A percentile compares a stretch with the other conserved stretches of the same genome.
These are phyloP conservation scores for Epinephelus awoara DNA, from an alignment of 2,797 vertebrate genomes.

Conservation along the genomic window DNA sequence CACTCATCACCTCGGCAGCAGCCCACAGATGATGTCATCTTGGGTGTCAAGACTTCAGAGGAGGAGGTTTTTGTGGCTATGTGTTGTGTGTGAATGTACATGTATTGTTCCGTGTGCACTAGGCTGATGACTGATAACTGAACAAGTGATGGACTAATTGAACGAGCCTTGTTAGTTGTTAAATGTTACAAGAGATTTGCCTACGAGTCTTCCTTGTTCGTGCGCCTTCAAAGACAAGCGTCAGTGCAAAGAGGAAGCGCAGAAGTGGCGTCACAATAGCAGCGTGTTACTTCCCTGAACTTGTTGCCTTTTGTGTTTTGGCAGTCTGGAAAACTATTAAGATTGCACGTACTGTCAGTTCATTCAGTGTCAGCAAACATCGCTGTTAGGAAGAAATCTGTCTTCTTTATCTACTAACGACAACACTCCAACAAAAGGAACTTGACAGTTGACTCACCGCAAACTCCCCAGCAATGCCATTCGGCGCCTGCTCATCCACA, in stretches of 20 bases:
- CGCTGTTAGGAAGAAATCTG: background rate
- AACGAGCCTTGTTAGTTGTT: conserved; percentile 1
- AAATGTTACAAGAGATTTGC: conserved; percentile 16
- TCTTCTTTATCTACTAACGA: background rate
- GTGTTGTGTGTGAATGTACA: background rate
- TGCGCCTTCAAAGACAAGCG: conserved; percentile 22
- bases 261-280: conserved; percentile 8
- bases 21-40: conserved; percentile 53
- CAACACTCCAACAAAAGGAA: background rate
- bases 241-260: conserved; percentile 75
- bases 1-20: conserved; percentile 58
- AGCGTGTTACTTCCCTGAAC: conserved; percentile 39
- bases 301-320: background rate
- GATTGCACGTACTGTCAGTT: background rate
- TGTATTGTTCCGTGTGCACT: background rate
- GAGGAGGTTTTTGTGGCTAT: background rate
- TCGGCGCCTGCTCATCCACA: conserved; percentile 72
- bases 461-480: conserved; percentile 84
- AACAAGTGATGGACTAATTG: background rate
- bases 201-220: conserved; percentile 48
- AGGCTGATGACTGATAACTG: background rate
- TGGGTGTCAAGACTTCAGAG: conserved; percentile 21
- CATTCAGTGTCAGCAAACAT: background rate
- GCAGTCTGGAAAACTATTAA: background rate
- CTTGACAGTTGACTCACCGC: conserved; percentile 76